Percentiles rank a stretch among this genome's conserved stretches.
Evolutionary conservation across 2,113 vertebrate genomes (phyloP).

Genomic region (Garra rufa): DNA sequence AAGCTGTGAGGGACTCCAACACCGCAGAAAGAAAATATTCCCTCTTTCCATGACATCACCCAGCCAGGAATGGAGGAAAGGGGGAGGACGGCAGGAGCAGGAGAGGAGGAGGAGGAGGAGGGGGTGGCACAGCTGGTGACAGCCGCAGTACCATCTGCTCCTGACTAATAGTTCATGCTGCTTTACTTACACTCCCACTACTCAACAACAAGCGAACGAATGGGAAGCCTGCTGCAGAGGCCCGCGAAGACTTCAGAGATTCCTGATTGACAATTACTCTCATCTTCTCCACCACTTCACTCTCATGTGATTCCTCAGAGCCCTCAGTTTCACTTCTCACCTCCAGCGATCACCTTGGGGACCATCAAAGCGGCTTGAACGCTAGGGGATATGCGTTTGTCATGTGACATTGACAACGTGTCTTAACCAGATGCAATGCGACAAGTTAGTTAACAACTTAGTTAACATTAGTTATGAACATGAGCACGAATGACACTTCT

Average conservation of each 20-base stretch:
- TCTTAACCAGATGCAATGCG: slow-evolving; percentile 6
- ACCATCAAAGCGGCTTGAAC: slow-evolving; percentile 11
- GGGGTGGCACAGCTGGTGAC: slow-evolving; percentile 89
- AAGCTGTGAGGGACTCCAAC: slow-evolving; percentile 77
- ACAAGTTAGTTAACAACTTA: too few relatives aligned
- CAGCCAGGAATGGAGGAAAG: slow-evolving; percentile 70
- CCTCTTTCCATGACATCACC: slow-evolving; percentile 90
- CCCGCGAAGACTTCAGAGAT: slow-evolving; percentile 37
- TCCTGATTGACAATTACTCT: slow-evolving; percentile 54
- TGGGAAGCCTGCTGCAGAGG: slow-evolving; percentile 46
- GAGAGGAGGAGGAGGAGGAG: slow-evolving; percentile 60
- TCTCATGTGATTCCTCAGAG: slow-evolving; percentile 3
- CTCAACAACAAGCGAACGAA: slow-evolving; percentile 57
- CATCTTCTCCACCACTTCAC: slow-evolving; percentile 16
- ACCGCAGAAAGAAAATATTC: slow-evolving; percentile 79
- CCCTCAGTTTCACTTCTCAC: slow-evolving; percentile 41
- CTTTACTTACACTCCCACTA: slow-evolving; percentile 79
- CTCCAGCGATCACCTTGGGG: slow-evolving; percentile 8
- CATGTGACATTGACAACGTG: neutral
- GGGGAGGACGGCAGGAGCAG: slow-evolving; percentile 58
- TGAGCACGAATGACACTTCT: too few relatives aligned
- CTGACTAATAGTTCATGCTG: slow-evolving; percentile 80
- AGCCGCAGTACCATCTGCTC: slow-evolving; percentile 91
- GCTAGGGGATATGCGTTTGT: slow-evolving; percentile 10
- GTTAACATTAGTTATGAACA: too few relatives aligned